These are phyloP conservation scores for Trididemnum nubilum DNA, from an alignment of 23 tunicate genomes.

Conservation along the genomic window DNA sequence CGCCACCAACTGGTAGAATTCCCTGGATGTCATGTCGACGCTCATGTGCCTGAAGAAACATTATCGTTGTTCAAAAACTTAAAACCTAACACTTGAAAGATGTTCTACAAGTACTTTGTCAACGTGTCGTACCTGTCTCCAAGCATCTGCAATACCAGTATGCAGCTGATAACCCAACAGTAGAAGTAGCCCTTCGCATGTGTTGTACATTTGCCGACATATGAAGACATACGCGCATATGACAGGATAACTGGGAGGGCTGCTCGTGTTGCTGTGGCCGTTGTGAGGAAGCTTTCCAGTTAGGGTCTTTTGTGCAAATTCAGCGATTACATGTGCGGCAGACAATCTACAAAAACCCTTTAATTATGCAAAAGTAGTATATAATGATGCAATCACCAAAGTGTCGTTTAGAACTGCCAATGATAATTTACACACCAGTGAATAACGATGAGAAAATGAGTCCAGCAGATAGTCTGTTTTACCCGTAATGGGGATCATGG, in stretches of 20 bases:
- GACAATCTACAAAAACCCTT: conserved; percentile 35
- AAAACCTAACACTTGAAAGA: too few species aligned
- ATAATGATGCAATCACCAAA: too few species aligned
- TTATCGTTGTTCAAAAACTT: neutral
- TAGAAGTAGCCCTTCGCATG: conserved; percentile 73
- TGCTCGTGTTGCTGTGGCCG: neutral
- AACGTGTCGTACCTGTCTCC: conserved; percentile 65
- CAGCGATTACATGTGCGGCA: conserved; percentile 79
- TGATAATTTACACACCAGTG: too few species aligned
- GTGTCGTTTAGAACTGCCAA: too few species aligned
- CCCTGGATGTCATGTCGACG: conserved; percentile 16
- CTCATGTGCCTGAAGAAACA: conserved; percentile 42
- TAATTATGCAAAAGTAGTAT: neutral
- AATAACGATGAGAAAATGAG: too few species aligned
- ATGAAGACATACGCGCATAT: conserved; percentile 74
- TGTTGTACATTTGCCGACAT: conserved; percentile 90
- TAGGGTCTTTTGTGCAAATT: conserved; percentile 67
- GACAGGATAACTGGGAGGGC: conserved; percentile 45
- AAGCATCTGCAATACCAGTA: conserved; percentile 64
- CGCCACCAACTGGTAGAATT: conserved; percentile 9
- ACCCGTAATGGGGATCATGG: too few species aligned
- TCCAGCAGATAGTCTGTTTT: too few species aligned
- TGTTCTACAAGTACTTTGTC: too few species aligned
- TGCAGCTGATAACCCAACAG: conserved; percentile 75
- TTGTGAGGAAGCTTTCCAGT: conserved; percentile 35